Percentiles rank a stretch among this genome's conserved stretches.
Conservation (phyloP, 1,140 invertebrate genomes). For the Bombus pyrosoma region DNA sequence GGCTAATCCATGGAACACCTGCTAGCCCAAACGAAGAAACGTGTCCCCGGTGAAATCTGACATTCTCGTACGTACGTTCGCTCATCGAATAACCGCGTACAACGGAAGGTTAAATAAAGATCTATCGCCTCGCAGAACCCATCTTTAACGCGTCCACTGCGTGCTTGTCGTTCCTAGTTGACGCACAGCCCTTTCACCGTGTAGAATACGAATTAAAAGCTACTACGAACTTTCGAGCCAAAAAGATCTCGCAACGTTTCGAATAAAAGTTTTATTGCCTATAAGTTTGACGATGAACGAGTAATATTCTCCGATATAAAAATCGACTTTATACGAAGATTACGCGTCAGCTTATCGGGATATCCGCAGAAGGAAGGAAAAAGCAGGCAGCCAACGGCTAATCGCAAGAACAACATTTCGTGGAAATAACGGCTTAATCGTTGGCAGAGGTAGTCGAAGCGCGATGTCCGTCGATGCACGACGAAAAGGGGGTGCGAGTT, state of each 20-base stretch:
- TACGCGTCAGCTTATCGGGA: too few species aligned
- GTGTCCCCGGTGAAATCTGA: background rate
- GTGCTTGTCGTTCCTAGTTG: background rate
- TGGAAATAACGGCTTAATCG: background rate
- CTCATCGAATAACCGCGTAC: background rate
- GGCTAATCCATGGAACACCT: background rate
- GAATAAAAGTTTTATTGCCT: background rate
- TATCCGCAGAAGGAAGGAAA: too few species aligned
- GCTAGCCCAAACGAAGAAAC: background rate
- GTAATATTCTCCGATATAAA: too few species aligned
- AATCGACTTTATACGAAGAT: background rate
- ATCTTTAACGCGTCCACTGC: background rate
- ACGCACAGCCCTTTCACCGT: too few species aligned
- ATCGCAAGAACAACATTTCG: too few species aligned
- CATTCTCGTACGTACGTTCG: background rate
- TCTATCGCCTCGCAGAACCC: too few species aligned
- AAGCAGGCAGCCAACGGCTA: too few species aligned
- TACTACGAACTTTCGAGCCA: background rate
- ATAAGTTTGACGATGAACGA: too few species aligned
- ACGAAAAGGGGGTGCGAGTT: background rate
- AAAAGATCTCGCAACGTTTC: background rate
- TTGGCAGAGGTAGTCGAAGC: background rate
- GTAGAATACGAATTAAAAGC: background rate
- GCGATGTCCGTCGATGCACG: background rate
- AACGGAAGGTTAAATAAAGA: background rate